Base-by-base conservation (phyloP, 2,797 vertebrate species). In the Sphenopsis melanotis region DNA sequence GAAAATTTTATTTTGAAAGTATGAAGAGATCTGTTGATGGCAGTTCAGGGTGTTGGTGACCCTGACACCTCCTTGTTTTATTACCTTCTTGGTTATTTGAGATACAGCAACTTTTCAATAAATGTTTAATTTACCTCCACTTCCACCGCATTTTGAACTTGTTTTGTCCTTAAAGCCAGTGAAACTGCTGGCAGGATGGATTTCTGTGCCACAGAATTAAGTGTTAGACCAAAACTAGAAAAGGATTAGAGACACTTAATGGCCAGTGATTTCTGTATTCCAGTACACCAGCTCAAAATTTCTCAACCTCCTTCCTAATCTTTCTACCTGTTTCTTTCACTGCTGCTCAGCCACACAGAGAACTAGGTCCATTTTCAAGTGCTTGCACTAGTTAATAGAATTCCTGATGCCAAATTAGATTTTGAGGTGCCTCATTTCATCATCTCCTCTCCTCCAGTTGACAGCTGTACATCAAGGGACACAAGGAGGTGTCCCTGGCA, bases 171-270 rank as follows among this genome's bases (percentile, higher is more conserved):
- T 68, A 50, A 91, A 88, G 20, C 24, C 26, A 90, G 21, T 18
- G 68, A 93, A 88, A 75, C 65, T 93, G 53, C 76, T 75, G 61
- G 11, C 27, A 32, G 24, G 32, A 76, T 56, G n/a, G 29, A 88
- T 83, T 86, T 93, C 71, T 77, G n/a, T 60, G n/a, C n/a, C 5
- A 8, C 32, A 14, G 69, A 86, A 86, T 83, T 15, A 94, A 90
- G 65, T 30, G 37, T 65, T 89, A 80, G 44, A 70, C 49, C 32
- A 63, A 93, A 95, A 86, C 52, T 53, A 88, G 83, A 88, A 84
- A 44, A 90, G 37, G 32, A 82, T 82, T 80, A 70, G 55, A 79
- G 39, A 64, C 37, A 64, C 10, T 74, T 55, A 26, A 6, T 68
- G 61, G 24, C 18, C 49, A 61, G 36, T 22, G 49, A 60, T 90